Base-by-base conservation (phyloP, 2,888 invertebrate genomes). In the Cataglyphis livida region DNA sequence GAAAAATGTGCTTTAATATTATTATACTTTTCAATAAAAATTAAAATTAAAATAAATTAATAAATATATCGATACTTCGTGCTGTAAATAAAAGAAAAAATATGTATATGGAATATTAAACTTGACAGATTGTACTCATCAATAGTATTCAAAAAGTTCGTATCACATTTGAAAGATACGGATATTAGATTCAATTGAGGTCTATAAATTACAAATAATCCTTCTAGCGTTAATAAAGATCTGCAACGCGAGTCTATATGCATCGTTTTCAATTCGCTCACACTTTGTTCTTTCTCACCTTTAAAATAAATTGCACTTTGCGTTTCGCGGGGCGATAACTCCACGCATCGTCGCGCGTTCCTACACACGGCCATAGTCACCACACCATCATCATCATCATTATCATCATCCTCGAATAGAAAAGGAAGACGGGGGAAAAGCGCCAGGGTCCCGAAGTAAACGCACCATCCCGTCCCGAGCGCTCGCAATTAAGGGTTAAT, bases 401-500 rank as follows among this genome's bases (percentile, higher is more conserved):
- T 48, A 73, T 75, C 75, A 62, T 81, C 81, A 38, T 81, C 38
- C 81, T 81, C 81, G 74, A 66, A 48, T 66, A 48, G 65, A 59
- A 74, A 73, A 79, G 82, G 62, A 51, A 66, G 59, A 74, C 70
- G 82, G 76, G 82, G 73, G 65, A 51, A 57, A 74, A 76, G 82
- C 41, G 83, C 62, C 75, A 74, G 59, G 64, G 83, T 75, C 64
- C 57, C 83, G 62, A 83, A 71, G 71, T 84, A 90, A 91, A 90
- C 87, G 87, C 85, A 82, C 70, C 84, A 85, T 86, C 79, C 78
- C 44, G 62, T 83, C 81, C 82, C 83, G 85, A 83, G 85, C 89
- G 86, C 81, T 90, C 89, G 90, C 91, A 92, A 92, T 92, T 92
- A 92, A 92, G 92, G 92, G 91, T 92, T 92, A 92, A 92, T 92